Evolutionary conservation across 2,888 invertebrate species (phyloP).

Genomic region (Fabriciana adippe): DNA sequence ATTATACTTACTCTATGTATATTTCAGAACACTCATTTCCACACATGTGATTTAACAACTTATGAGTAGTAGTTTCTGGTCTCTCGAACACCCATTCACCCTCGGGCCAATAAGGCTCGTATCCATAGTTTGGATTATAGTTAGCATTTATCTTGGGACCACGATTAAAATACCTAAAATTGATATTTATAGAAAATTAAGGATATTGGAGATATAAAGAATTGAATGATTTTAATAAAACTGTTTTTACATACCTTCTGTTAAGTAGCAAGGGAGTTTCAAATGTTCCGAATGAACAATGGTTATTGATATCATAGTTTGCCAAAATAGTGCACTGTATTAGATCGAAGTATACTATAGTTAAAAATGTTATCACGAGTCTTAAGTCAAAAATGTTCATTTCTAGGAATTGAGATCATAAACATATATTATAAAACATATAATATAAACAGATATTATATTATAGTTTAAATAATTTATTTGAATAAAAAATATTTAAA

Average conservation of each 20-base stretch:
- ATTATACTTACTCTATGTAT: slow-evolving; percentile 5
- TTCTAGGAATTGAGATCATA: too few relatives aligned
- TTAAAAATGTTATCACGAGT: background rate
- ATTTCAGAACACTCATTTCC: slow-evolving; percentile 25
- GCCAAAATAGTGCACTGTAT: background rate
- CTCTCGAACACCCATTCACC: slow-evolving; percentile 46
- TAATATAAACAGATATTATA: too few relatives aligned
- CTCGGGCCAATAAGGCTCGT: slow-evolving; percentile 49
- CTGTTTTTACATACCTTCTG: background rate
- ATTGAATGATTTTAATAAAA: too few relatives aligned
- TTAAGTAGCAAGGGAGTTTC: background rate
- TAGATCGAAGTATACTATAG: background rate
- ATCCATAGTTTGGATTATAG: slow-evolving; percentile 47
- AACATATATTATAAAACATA: too few relatives aligned
- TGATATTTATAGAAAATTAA: too few relatives aligned
- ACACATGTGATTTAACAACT: slow-evolving; percentile 21
- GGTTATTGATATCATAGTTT: background rate
- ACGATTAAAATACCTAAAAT: background rate
- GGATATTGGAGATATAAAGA: too few relatives aligned
- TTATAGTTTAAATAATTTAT: too few relatives aligned
- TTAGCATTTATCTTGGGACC: slow-evolving; percentile 6
- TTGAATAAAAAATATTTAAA: too few relatives aligned
- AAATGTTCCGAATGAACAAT: background rate
- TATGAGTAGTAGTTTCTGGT: slow-evolving; percentile 30
- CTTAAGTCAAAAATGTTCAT: too few relatives aligned